A percentile compares a stretch with the other conserved stretches of the same genome.
Conservation (phyloP, 2,888 invertebrate genomes). For the Drosophila atripex region DNA sequence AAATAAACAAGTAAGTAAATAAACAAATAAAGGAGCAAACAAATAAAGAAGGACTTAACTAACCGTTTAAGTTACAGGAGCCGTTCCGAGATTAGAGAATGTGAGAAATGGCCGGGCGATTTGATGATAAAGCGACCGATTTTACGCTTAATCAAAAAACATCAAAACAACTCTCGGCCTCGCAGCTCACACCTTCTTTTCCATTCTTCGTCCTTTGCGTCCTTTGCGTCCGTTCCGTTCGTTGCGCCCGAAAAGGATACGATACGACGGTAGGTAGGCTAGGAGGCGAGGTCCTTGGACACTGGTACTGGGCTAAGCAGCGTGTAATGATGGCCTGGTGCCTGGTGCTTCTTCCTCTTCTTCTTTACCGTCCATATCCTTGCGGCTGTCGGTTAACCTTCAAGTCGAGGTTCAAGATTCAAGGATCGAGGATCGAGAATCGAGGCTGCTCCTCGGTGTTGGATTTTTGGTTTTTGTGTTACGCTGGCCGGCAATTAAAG, state of each 20-base stretch:
- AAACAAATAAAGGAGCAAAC: constrained; percentile 33
- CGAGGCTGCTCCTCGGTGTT: not conserved
- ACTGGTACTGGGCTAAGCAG: constrained; percentile 59
- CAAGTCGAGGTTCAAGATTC: not conserved
- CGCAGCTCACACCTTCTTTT: constrained; percentile 65
- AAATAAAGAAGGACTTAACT: constrained; percentile 37
- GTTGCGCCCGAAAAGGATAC: not conserved
- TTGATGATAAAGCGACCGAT: constrained; percentile 71
- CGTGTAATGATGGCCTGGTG: constrained; percentile 71
- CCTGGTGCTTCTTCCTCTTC: constrained; percentile 3
- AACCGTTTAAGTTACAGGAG: constrained; percentile 37
- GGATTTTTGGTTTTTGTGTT: constrained; percentile 40
- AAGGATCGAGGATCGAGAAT: not conserved
- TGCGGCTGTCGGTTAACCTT: constrained; percentile 5
- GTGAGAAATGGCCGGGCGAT: constrained; percentile 51
- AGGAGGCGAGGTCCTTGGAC: not conserved
- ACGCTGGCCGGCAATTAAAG: constrained; percentile 66
- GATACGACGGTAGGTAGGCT: not conserved
- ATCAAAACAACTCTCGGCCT: constrained; percentile 64
- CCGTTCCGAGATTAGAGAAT: constrained; percentile 19
- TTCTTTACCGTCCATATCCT: not conserved
- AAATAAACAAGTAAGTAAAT: constrained; percentile 32
- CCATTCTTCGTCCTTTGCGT: not conserved
- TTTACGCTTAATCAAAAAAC: constrained; percentile 77
- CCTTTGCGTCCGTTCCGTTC: not conserved